phyloP scores from a whole-genome alignment of 1,140 invertebrate species.

The Phortica variegata region DNA sequence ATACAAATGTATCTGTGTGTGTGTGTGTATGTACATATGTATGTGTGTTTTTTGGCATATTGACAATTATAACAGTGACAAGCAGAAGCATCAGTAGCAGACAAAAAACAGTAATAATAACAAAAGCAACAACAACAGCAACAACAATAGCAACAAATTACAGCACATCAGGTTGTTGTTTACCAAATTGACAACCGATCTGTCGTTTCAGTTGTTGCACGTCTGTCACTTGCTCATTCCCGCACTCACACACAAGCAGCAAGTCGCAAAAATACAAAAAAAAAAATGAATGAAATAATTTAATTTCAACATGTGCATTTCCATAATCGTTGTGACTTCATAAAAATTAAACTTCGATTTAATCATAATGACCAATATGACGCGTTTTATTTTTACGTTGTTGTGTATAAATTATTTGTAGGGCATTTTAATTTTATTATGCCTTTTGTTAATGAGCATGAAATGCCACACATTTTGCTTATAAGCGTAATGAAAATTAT shows the following conservation, averaged over 20 bases:
- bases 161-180: conserved; percentile 40
- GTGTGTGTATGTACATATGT: neutral
- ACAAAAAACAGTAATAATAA: no score
- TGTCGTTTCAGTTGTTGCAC: conserved; percentile 25
- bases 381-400: no score
- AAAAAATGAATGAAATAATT: conserved; percentile 48
- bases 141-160: neutral
- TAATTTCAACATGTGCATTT: conserved; percentile 42
- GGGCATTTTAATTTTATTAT: neutral
- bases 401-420: conserved; percentile 12
- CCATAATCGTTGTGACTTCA: conserved; percentile 54
- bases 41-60: conserved; percentile 41
- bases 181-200: conserved; percentile 52
- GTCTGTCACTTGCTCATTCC: conserved; percentile 3
- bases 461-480: conserved; percentile 14
- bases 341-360: conserved; percentile 56
- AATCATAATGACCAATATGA: conserved; percentile 47
- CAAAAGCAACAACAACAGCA: conserved; percentile 7
- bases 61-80: conserved; percentile 47
- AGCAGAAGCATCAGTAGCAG: conserved; percentile 8
- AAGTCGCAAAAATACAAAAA: conserved; percentile 22
- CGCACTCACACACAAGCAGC: neutral
- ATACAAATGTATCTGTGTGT: neutral
- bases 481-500: no score
- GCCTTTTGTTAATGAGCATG: conserved; percentile 20